Percentiles rank a stretch among this genome's conserved stretches.
Evolutionary conservation across 2,797 vertebrate genomes (phyloP).

Genomic region (Cichlasoma orientale): DNA sequence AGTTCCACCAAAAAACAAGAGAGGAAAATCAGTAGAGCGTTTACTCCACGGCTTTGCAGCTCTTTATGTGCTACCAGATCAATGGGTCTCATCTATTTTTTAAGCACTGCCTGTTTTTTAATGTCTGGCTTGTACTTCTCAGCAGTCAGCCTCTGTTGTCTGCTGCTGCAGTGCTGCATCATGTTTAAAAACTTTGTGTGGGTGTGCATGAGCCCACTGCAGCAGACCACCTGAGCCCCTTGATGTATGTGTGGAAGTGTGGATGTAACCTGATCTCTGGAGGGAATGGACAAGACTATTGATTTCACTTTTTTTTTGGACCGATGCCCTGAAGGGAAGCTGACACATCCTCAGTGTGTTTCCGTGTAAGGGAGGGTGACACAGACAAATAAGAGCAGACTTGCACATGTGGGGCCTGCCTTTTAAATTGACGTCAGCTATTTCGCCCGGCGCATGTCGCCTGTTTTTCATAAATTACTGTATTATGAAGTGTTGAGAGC

Average conservation of each 20-base stretch:
- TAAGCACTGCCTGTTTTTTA: slow-evolving; percentile 2
- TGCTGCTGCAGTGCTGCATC: slow-evolving; percentile 67
- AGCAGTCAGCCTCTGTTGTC: slow-evolving; percentile 13
- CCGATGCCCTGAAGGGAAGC: slow-evolving; percentile 40
- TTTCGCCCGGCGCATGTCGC: background rate
- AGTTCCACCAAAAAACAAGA: background rate
- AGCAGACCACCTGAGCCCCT: slow-evolving; percentile 57
- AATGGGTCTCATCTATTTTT: background rate
- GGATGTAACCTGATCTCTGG: slow-evolving; percentile 26
- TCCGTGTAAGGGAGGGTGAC: background rate
- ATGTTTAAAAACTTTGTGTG: slow-evolving; percentile 38
- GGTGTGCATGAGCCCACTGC: slow-evolving; percentile 28
- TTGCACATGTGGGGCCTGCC: background rate
- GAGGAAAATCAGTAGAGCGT: background rate
- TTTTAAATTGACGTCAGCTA: background rate
- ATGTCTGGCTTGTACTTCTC: background rate
- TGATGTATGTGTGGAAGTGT: background rate
- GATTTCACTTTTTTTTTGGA: slow-evolving; percentile 67
- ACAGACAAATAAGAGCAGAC: background rate
- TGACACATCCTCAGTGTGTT: slow-evolving; percentile 50
- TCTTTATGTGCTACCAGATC: background rate
- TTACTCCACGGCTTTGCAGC: background rate
- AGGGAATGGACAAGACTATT: slow-evolving; percentile 65
- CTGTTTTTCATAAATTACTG: background rate
- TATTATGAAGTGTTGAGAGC: background rate